Evolutionary conservation across 2,888 invertebrate genomes (phyloP), one percentile per base, ranked within the genome.

Genomic region (Apodemia duryi): DNA sequence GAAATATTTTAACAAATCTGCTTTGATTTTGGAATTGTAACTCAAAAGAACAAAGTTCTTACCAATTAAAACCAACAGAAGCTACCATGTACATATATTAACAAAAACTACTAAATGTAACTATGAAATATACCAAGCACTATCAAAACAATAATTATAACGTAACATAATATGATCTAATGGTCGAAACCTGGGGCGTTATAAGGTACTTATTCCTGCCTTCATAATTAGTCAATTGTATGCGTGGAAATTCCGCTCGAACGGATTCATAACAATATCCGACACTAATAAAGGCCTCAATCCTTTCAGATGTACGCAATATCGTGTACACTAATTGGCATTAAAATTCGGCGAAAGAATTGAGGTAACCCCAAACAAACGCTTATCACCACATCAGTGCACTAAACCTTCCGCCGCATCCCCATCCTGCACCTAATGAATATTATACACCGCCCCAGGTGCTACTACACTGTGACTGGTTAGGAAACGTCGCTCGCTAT

Each of bases 321-420:
- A 88, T 86, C 89, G 88, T 86, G 82, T 83, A 78, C 79, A 82
- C 84, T 91, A 91, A 91, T 91, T 91, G 89, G 91, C 88, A 89
- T 86, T 85, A 85, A 85, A 83, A 85, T 79, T 79, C 74, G 78
- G 68, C 73, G 80, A 86, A 86, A 86, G 85, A 88, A 87, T 78
- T 84, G 85, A 82, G 87, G 88, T 85, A 81, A 79, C 86, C 83
- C 85, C 85, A 85, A 86, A 88, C 82, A 84, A 83, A 80, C 80
- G 88, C 85, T 88, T 88, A 88, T 85, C 87, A 74, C 71, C 88
- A 85, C 88, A 86, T 86, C 86, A 81, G 77, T 83, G 79, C 71
- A 72, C 78, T 78, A 76, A 79, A 71, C 77, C 74, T 51, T 51
- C 51, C 51, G 51, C 51, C n/a, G 51, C 51, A 69, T 70, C 68